Conservation (phyloP, 2,888 invertebrate species). For the Lottia scabra region DNA sequence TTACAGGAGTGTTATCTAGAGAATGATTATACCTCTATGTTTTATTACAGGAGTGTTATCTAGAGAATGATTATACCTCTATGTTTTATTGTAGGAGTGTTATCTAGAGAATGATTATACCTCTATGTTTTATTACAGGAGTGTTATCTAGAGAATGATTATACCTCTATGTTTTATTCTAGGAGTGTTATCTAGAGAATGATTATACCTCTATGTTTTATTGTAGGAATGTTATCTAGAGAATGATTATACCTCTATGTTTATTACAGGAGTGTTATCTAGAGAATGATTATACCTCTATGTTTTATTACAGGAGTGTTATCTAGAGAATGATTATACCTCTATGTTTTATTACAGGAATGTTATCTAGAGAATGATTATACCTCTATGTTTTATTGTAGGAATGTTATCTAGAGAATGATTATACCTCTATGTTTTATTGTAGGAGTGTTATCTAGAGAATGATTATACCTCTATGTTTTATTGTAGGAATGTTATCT, state of each 20-base stretch:
- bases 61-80: constrained; percentile 91
- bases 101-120: constrained; percentile 91
- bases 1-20: no score
- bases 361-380: constrained; percentile 91
- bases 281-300: constrained; percentile 88
- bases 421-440: constrained; percentile 88
- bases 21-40: constrained; percentile 88
- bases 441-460: no score
- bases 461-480: constrained; percentile 90
- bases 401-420: constrained; percentile 89
- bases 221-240: no score
- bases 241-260: constrained; percentile 88
- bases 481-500: no score
- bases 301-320: no score
- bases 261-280: no score
- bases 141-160: constrained; percentile 90
- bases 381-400: constrained; percentile 86
- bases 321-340: constrained; percentile 89
- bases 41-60: no score
- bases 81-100: no score
- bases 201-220: constrained; percentile 90
- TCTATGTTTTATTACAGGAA: constrained; percentile 87
- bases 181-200: constrained; percentile 87
- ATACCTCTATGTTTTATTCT: constrained; percentile 87
- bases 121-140: constrained; percentile 85